Conservation (phyloP, 2,797 vertebrate genomes). For the Leptodactylus fallax region DNA sequence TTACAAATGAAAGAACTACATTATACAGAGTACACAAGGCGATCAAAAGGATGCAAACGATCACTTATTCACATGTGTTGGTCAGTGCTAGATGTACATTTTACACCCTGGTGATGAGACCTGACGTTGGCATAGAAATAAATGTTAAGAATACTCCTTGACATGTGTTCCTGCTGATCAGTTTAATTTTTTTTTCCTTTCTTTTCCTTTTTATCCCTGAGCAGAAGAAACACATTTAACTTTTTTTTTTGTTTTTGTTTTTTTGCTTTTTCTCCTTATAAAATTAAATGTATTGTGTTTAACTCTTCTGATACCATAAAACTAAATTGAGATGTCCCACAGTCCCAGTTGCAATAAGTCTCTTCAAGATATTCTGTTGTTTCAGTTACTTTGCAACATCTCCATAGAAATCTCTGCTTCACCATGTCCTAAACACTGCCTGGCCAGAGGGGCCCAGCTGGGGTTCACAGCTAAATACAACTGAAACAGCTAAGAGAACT, state of each 20-base stretch:
- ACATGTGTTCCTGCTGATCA: constrained; percentile 55
- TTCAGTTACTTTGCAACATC: neutral
- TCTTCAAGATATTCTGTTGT: constrained; percentile 38
- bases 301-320: constrained; percentile 29
- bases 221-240: neutral
- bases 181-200: constrained; percentile 27
- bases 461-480: constrained; percentile 18
- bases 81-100: neutral
- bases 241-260: neutral
- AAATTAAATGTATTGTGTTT: constrained; percentile 5
- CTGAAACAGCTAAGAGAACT: neutral
- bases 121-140: constrained; percentile 53
- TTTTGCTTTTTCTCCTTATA: neutral
- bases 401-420: constrained; percentile 11
- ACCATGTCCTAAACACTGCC: neutral
- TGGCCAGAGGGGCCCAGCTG: constrained; percentile 49
- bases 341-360: constrained; percentile 4
- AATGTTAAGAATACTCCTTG: constrained; percentile 60
- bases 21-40: neutral
- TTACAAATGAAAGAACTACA: neutral
- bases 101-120: constrained; percentile 34
- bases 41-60: neutral
- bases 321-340: neutral
- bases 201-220: neutral
- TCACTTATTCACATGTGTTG: neutral